phyloP scores from a whole-genome alignment of 2,888 invertebrate genomes.

The Stenchaetothrips biformis region DNA sequence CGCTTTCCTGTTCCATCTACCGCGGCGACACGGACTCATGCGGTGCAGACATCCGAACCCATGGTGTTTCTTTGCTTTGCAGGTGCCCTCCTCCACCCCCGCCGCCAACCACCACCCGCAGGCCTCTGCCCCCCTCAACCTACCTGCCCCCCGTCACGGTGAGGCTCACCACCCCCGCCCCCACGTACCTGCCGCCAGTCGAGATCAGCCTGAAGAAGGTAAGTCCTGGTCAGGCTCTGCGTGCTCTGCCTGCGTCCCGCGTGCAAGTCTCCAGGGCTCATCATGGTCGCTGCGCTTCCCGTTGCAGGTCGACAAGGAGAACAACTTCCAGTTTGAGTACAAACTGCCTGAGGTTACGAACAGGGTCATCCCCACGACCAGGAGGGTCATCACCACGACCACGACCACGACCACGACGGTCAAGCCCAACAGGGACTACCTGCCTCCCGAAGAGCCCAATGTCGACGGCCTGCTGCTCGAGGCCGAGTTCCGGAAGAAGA shows the following conservation, averaged over 20 bases:
- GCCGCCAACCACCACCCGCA: not conserved
- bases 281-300: not conserved
- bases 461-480: not conserved
- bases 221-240: not conserved
- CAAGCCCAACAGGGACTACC: not conserved
- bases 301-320: conserved; percentile 4
- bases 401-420: not conserved
- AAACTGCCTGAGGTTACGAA: not conserved
- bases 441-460: not conserved
- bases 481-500: not conserved
- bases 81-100: not conserved
- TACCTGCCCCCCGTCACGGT: not conserved
- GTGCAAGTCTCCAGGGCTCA: no score
- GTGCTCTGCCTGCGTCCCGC: no score
- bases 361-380: not conserved
- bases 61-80: no score
- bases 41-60: no score
- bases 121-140: not conserved
- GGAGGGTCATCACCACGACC: not conserved
- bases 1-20: no score
- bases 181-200: conserved; percentile 4
- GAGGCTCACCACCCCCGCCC: not conserved
- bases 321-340: conserved; percentile 11
- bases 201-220: conserved; percentile 11
- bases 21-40: no score